Evolutionary conservation across 2,797 vertebrate genomes (phyloP).

Genomic region (Aulostomus chinensis): DNA sequence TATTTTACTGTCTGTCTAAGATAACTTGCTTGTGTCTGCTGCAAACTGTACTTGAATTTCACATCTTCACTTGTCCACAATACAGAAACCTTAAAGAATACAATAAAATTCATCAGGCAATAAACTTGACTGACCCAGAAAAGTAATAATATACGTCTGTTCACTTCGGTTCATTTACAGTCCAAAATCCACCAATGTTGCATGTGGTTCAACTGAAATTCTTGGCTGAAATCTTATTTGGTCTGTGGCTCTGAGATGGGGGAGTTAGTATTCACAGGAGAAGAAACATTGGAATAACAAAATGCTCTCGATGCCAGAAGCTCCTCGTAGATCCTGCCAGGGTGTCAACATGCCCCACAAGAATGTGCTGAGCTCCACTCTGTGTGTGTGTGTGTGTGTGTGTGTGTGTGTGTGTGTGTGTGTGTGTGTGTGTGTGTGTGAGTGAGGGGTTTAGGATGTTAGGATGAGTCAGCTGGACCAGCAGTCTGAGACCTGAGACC

Average conservation of each 20-base stretch:
- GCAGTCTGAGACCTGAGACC: background rate
- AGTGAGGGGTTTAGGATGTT: conserved; percentile 30
- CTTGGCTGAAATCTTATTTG: conserved; percentile 57
- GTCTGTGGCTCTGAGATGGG: conserved; percentile 53
- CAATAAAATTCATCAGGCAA: conserved; percentile 29
- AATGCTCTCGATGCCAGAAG: conserved; percentile 64
- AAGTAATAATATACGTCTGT: conserved; percentile 45
- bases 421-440: conserved; percentile 13
- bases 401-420: background rate
- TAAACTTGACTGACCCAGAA: conserved; percentile 34
- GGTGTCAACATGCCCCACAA: conserved; percentile 70
- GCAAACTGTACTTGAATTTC: background rate
- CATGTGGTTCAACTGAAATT: conserved; percentile 50
- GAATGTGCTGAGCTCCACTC: conserved; percentile 70
- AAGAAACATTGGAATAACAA: conserved; percentile 69
- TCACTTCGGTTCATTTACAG: conserved; percentile 33
- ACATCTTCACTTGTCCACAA: conserved; percentile 5
- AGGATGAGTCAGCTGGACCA: conserved; percentile 43
- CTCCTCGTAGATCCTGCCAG: conserved; percentile 66
- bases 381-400: conserved; percentile 30
- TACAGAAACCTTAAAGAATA: conserved; percentile 13
- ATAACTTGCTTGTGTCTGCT: background rate
- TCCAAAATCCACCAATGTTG: conserved; percentile 47
- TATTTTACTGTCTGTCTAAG: background rate
- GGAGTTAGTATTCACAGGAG: conserved; percentile 56